Percentiles rank a stretch among this genome's conserved stretches.
Evolutionary conservation across 1,140 invertebrate genomes (phyloP).

Genomic region (Drosophila funebris): DNA sequence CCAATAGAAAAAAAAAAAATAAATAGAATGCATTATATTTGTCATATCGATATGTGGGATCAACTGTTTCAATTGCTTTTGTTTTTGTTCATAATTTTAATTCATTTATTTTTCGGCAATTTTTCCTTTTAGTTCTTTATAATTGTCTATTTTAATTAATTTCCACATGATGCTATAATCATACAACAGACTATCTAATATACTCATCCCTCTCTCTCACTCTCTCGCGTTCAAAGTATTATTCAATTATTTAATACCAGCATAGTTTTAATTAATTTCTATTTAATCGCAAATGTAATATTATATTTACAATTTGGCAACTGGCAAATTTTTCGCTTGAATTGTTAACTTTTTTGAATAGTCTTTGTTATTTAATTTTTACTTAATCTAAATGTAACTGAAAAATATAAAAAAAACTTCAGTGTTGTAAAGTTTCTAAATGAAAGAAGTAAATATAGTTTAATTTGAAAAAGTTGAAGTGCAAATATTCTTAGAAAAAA

Average conservation of each 20-base stretch:
- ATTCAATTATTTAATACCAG: constrained; percentile 43
- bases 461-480: no score
- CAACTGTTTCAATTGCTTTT: constrained; percentile 49
- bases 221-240: constrained; percentile 21
- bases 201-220: background rate
- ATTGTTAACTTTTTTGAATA: no score
- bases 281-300: constrained; percentile 8
- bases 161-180: constrained; percentile 12
- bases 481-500: no score
- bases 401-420: no score
- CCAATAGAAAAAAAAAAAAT: no score
- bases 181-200: constrained; percentile 4
- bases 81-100: constrained; percentile 38
- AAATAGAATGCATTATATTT: constrained; percentile 45
- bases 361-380: background rate
- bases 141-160: constrained; percentile 66
- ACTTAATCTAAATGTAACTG: no score
- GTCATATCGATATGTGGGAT: constrained; percentile 60
- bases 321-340: no score
- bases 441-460: no score
- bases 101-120: constrained; percentile 43
- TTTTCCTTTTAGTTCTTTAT: constrained; percentile 43
- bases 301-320: background rate
- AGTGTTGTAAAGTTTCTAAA: no score
- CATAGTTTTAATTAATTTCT: constrained; percentile 37